A percentile compares a stretch with the other conserved stretches of the same genome.
phyloP scores from a whole-genome alignment of 2,113 vertebrate species.

The Puffinus mauretanicus region DNA sequence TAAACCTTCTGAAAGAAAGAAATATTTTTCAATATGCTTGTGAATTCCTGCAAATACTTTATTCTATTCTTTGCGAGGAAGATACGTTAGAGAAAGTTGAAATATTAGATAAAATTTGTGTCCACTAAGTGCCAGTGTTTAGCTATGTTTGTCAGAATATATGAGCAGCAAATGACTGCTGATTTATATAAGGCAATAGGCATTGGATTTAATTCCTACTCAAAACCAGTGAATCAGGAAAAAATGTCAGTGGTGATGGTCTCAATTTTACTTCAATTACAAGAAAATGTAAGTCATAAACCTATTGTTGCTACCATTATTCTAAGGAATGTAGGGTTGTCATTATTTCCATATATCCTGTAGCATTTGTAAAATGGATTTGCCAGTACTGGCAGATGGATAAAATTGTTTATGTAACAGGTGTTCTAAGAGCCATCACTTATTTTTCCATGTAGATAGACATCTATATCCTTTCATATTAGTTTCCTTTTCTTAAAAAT shows the following conservation, averaged over 20 bases:
- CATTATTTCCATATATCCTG: neutral
- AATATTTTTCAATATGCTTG: neutral
- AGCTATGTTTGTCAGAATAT: neutral
- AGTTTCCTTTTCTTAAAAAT: neutral
- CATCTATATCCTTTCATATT: neutral
- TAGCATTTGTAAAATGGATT: neutral
- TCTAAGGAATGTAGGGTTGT: neutral
- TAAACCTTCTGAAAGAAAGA: neutral
- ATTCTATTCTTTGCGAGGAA: neutral
- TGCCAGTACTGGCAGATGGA: neutral
- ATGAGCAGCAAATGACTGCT: neutral
- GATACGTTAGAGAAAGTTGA: neutral
- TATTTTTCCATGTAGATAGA: neutral
- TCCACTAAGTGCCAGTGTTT: constrained; percentile 12
- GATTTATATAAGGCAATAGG: neutral
- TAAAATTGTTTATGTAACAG: neutral
- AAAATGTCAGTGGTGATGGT: neutral
- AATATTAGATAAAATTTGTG: neutral
- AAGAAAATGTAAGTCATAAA: neutral
- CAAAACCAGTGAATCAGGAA: neutral
- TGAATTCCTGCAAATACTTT: neutral
- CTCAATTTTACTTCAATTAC: neutral
- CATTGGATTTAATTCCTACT: neutral
- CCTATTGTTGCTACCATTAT: neutral
- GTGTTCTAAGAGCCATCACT: neutral